Evolutionary conservation across 2,888 invertebrate species (phyloP), one percentile per base, ranked within the genome.

Genomic region (Tetragonisca angustula): DNA sequence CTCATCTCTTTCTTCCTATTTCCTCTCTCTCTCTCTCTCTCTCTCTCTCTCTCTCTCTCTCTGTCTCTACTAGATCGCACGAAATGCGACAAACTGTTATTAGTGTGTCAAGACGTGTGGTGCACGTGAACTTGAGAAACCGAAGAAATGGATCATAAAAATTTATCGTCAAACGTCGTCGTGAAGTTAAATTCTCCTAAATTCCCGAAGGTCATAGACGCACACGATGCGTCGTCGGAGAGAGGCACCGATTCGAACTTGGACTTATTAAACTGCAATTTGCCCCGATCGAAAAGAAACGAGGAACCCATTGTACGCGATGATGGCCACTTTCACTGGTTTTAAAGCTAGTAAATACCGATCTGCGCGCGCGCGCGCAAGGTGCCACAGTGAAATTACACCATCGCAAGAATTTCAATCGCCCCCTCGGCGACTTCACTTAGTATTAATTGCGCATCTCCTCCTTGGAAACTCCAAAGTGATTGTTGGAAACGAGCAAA

Each of bases 381-480:
- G 49, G 54, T 73, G 17, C n/a, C 19, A 9, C 75, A 11, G 64
- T 56, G 62, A 64, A 72, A 64, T 80, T 73, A 75, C 68, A 71
- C 67, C 68, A 36, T 0, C 43, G 15, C 9, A 24, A 43, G 83
- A 76, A 81, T 83, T 72, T 56, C 81, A 72, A 83, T 81, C 61
- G 27, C 50, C 71, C 54, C 36, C 50, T 68, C 6, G 43, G 67
- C 67, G 6, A 36, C 21, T 1, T n/a, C 9, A 9, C 43, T 62
- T n/a, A 17, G 64, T 50, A 71, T 76, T 43, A 61, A 78, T 81
- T 71, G 36, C 27, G 15, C 21, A 24, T 52, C 27, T 5, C 13
- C 27, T 5, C 13, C 36, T 9, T 21, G 32, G 2, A 62, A 62
- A 27, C 61, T 59, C 0, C 13, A 56, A 56, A 13, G 56, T 2